Evolutionary conservation across 2,113 vertebrate genomes (phyloP).

Genomic region (Euleptes europaea): DNA sequence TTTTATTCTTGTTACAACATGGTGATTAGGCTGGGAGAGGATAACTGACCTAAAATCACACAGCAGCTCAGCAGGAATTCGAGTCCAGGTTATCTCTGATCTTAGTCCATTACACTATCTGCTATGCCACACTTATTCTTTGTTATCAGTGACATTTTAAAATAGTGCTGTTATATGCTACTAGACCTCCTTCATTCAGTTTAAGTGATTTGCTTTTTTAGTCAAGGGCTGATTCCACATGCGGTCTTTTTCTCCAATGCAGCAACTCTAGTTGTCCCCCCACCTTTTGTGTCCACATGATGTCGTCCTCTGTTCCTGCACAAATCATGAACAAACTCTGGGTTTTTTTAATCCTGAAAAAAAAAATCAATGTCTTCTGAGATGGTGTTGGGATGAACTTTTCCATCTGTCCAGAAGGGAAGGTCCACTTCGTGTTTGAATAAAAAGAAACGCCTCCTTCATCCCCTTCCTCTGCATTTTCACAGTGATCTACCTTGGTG

Average conservation of each 20-base stretch:
- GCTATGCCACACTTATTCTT: not conserved
- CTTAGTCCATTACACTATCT: not conserved
- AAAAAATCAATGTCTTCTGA: too few species aligned
- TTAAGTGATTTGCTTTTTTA: not conserved
- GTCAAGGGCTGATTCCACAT: not conserved
- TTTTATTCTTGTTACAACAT: not conserved
- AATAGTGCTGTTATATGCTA: not conserved
- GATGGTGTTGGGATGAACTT: too few species aligned
- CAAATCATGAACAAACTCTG: too few species aligned
- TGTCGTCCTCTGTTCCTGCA: too few species aligned
- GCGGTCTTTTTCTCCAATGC: not conserved
- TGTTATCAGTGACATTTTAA: slow-evolving; percentile 9
- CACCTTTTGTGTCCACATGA: too few species aligned
- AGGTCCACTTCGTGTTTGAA: too few species aligned
- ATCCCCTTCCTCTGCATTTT: too few species aligned
- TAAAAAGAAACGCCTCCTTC: too few species aligned
- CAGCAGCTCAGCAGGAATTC: not conserved
- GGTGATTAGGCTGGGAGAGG: not conserved
- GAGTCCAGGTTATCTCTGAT: not conserved
- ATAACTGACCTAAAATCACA: not conserved
- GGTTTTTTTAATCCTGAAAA: too few species aligned
- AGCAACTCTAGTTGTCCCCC: too few species aligned
- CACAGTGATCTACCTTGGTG: too few species aligned
- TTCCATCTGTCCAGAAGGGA: too few species aligned
- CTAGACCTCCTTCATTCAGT: not conserved